Evolutionary conservation across 2,888 invertebrate species (phyloP).

Genomic region (Harpagoxenus sublaevis): DNA sequence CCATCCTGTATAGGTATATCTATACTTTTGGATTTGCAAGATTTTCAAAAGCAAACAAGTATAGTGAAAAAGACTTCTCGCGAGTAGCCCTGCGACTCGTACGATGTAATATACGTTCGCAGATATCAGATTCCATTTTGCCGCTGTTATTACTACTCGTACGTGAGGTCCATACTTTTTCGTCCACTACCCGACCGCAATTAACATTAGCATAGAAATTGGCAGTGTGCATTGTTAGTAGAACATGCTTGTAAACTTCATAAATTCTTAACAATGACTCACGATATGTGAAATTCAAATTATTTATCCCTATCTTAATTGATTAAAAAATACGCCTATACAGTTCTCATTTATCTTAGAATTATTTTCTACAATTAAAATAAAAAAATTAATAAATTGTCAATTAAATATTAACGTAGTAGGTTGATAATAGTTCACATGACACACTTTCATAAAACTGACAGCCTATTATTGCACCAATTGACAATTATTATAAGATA

Average conservation of each 20-base stretch:
- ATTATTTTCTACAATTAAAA: neutral
- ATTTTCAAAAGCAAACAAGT: constrained; percentile 24
- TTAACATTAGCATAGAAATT: constrained; percentile 55
- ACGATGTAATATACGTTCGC: constrained; percentile 23
- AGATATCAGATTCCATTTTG: constrained; percentile 47
- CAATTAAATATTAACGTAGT: neutral
- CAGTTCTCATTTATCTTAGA: neutral
- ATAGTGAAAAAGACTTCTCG: constrained; percentile 19
- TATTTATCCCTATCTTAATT: neutral
- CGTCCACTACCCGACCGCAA: neutral
- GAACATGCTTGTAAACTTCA: constrained; percentile 6
- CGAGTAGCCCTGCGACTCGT: constrained; percentile 15
- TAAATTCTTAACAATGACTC: constrained; percentile 1
- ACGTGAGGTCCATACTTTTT: constrained; percentile 49
- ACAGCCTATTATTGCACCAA: neutral
- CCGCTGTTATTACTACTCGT: constrained; percentile 17
- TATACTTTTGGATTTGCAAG: neutral
- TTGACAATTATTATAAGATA: neutral
- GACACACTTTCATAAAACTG: neutral
- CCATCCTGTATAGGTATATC: constrained; percentile 8
- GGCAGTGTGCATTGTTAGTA: constrained; percentile 13
- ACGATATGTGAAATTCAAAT: neutral
- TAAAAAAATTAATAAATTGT: neutral
- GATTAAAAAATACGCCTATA: neutral
- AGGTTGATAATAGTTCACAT: neutral